These are phyloP conservation scores for Drosophila azteca DNA, from an alignment of 1,140 invertebrate genomes.

Conservation along the genomic window DNA sequence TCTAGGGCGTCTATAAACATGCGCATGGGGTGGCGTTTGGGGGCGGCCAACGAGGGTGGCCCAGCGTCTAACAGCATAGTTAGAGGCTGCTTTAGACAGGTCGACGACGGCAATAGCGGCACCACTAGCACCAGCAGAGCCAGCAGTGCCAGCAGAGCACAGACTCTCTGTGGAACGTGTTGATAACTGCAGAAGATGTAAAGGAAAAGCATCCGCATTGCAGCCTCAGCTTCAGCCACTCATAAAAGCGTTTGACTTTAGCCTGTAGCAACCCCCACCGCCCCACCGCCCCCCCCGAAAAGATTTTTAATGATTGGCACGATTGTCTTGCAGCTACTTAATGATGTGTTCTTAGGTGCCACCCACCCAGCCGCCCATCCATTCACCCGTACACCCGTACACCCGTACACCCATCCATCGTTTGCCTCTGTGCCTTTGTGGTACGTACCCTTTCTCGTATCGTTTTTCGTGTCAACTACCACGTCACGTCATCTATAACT, in stretches of 20 bases:
- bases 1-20: conserved; percentile 82
- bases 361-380: background rate
- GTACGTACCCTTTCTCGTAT: no score
- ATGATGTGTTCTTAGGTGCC: conserved; percentile 62
- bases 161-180: conserved; percentile 31
- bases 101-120: conserved; percentile 39
- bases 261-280: conserved; percentile 16
- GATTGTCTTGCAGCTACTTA: conserved; percentile 79
- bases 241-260: conserved; percentile 59
- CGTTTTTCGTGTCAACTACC: conserved; percentile 70
- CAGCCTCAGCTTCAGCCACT: conserved; percentile 42
- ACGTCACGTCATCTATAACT: conserved; percentile 53
- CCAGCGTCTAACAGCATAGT: conserved; percentile 66
- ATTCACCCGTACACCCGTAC: background rate
- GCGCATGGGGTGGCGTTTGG: conserved; percentile 40
- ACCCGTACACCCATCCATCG: background rate
- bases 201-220: conserved; percentile 61
- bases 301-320: conserved; percentile 82
- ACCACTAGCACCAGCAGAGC: background rate
- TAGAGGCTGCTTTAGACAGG: conserved; percentile 70
- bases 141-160: conserved; percentile 21
- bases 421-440: background rate
- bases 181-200: conserved; percentile 50
- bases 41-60: conserved; percentile 3
- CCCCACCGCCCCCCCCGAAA: background rate